Evolutionary conservation across 2,888 invertebrate species (phyloP).

Genomic region (Yponomeuta malinellus): DNA sequence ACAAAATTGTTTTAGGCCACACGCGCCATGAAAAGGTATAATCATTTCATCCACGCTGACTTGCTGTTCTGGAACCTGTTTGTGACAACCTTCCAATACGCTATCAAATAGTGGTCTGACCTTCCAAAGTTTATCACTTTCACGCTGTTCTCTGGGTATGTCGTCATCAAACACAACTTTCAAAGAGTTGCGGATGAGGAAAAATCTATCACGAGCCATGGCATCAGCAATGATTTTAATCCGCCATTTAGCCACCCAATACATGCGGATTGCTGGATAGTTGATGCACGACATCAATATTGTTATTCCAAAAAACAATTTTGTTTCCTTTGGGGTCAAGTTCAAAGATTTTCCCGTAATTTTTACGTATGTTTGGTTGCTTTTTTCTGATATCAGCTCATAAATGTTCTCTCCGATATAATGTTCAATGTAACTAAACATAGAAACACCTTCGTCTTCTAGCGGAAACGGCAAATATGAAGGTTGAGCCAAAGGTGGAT

Average conservation of each 20-base stretch:
- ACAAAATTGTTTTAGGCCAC: too few relatives aligned
- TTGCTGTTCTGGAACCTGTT: not conserved
- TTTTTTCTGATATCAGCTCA: not conserved
- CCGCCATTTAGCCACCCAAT: not conserved
- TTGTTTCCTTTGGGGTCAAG: not conserved
- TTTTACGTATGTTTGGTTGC: slow-evolving; percentile 5
- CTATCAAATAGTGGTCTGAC: slow-evolving; percentile 5
- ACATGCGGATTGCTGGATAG: not conserved
- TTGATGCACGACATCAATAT: slow-evolving; percentile 1
- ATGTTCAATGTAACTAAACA: not conserved
- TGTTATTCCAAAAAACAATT: slow-evolving; percentile 2
- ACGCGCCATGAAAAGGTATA: too few relatives aligned
- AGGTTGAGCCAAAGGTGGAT: too few relatives aligned
- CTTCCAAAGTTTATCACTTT: slow-evolving; percentile 6
- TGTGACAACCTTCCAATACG: not conserved
- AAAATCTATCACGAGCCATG: slow-evolving; percentile 5
- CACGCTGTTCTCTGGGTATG: not conserved
- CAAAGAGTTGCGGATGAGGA: not conserved
- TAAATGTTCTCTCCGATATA: not conserved
- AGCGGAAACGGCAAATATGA: too few relatives aligned
- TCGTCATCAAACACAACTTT: slow-evolving; percentile 3
- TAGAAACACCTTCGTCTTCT: too few relatives aligned
- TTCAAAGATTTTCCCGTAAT: not conserved
- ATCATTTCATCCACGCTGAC: too few relatives aligned
- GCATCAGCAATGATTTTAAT: not conserved